Evolutionary conservation across 1,140 invertebrate species (phyloP).

Genomic region (Ruditapes philippinarum): DNA sequence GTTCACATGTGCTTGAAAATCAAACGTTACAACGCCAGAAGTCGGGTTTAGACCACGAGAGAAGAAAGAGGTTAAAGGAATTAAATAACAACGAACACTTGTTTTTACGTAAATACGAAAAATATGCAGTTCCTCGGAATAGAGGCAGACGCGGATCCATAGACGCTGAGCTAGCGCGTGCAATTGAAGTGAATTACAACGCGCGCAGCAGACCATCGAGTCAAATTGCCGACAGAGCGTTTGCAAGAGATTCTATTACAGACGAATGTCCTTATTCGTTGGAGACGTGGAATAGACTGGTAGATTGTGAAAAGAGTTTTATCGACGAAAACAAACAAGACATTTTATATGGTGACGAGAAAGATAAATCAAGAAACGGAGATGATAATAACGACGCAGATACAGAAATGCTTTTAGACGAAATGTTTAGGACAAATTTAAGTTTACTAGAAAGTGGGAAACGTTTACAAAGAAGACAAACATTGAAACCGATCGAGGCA

Average conservation of each 20-base stretch:
- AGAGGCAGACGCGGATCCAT: neutral
- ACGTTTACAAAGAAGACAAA: neutral
- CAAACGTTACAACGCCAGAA: constrained; percentile 7
- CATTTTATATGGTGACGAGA: constrained; percentile 20
- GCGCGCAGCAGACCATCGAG: neutral
- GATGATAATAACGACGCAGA: neutral
- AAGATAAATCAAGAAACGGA: neutral
- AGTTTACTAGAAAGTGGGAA: neutral
- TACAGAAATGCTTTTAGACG: neutral
- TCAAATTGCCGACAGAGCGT: neutral
- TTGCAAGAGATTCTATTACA: neutral
- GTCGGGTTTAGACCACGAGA: constrained; percentile 20
- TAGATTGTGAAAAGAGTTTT: neutral
- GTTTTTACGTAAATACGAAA: constrained; percentile 48
- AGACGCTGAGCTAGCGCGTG: neutral
- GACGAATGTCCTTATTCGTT: constrained; percentile 46
- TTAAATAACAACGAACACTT: constrained; percentile 25
- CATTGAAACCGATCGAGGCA: neutral
- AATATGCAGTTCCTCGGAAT: neutral
- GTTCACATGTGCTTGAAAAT: constrained; percentile 31
- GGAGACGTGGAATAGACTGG: constrained; percentile 36
- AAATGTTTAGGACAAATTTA: neutral
- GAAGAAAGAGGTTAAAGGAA: constrained; percentile 6
- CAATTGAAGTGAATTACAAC: neutral
- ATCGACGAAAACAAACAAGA: constrained; percentile 42